phyloP scores from a whole-genome alignment of 2,797 vertebrate genomes.

The Vultur gryphus region DNA sequence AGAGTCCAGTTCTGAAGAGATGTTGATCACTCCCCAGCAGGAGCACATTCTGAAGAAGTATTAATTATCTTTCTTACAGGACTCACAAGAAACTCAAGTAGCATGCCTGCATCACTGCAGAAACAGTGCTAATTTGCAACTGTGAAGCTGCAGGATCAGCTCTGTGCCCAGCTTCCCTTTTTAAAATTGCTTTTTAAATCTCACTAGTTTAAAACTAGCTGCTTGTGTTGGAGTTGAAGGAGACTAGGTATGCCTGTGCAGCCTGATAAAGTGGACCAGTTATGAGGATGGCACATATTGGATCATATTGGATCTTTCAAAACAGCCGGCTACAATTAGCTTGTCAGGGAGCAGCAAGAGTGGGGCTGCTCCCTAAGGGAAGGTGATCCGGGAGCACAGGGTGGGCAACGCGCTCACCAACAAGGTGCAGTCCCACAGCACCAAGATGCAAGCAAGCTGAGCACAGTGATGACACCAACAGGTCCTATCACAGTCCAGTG shows the following conservation, averaged over 20 bases:
- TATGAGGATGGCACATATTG: not conserved
- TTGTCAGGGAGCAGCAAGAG: not conserved
- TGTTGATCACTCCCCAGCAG: not conserved
- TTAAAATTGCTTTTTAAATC: not conserved
- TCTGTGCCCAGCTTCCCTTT: not conserved
- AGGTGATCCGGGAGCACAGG: rapidly evolving
- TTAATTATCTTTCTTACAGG: not conserved
- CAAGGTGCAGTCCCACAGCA: not conserved
- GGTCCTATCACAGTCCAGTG: not conserved
- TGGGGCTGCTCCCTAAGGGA: not conserved
- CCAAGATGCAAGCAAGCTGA: not conserved
- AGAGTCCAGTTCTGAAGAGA: not conserved
- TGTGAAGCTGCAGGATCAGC: not conserved
- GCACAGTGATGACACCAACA: not conserved
- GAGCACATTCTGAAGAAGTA: not conserved
- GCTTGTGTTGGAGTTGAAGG: not conserved
- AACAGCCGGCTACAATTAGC: not conserved
- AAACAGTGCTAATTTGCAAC: not conserved
- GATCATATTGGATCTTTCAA: not conserved
- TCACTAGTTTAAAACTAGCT: not conserved
- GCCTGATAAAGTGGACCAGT: not conserved
- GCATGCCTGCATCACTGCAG: not conserved
- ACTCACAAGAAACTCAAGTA: not conserved
- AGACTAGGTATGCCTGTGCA: not conserved
- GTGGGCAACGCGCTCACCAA: rapidly evolving